Conservation (phyloP, 1,140 invertebrate genomes). For the Zophobas atratus region DNA sequence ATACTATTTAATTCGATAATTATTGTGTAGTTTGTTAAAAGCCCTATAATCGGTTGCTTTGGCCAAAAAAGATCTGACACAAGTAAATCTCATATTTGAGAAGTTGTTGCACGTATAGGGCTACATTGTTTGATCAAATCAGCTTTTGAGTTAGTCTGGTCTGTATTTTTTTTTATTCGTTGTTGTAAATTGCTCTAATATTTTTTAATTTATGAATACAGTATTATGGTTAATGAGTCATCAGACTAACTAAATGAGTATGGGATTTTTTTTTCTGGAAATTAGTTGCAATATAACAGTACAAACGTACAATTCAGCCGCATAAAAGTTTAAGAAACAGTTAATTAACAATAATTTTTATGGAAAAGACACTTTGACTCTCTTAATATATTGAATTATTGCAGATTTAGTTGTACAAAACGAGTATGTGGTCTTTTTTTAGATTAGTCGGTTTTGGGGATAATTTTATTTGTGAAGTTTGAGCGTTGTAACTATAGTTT, state of each 20-base stretch:
- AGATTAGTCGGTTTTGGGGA: constrained; percentile 33
- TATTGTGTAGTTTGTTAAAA: constrained; percentile 29
- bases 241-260: constrained; percentile 6
- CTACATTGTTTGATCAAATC: not conserved
- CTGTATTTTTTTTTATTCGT: constrained; percentile 34
- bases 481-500: constrained; percentile 31
- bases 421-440: not conserved
- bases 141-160: constrained; percentile 15
- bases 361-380: constrained; percentile 16
- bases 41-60: constrained; percentile 1
- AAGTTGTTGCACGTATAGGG: not conserved
- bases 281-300: constrained; percentile 5
- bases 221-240: constrained; percentile 18
- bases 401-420: constrained; percentile 23
- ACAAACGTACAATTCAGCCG: not conserved
- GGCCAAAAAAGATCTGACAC: constrained; percentile 3
- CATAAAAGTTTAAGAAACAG: constrained; percentile 1
- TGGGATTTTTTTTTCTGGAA: not conserved
- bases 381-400: not conserved
- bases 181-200: not conserved
- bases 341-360: not conserved
- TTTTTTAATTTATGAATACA: not conserved
- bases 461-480: constrained; percentile 31
- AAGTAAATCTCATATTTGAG: not conserved
- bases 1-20: constrained; percentile 1